phyloP scores from a whole-genome alignment of 2,888 invertebrate genomes.

The Copidosoma aretas region DNA sequence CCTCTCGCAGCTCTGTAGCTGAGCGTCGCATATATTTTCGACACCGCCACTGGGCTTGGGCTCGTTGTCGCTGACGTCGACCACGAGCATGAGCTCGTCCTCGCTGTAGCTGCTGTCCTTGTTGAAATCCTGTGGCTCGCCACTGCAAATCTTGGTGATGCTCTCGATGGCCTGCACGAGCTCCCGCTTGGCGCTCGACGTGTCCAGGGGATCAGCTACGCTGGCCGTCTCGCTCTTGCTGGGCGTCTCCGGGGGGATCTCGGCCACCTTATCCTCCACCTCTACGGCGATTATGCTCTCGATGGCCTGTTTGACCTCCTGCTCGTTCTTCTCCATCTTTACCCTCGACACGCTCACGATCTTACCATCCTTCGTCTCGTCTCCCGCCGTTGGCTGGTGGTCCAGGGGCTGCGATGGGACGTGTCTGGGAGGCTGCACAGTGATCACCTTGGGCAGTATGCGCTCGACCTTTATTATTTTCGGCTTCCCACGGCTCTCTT shows the following conservation, averaged over 20 bases:
- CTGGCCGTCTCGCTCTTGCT: neutral
- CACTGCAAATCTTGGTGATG: constrained; percentile 2
- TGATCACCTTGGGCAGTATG: neutral
- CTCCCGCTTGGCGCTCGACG: constrained; percentile 6
- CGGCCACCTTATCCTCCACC: neutral
- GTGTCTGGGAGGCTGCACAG: neutral
- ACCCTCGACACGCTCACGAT: no score
- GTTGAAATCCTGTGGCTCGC: neutral
- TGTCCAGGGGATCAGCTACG: neutral
- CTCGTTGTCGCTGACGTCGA: neutral
- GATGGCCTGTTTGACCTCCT: constrained; percentile 19
- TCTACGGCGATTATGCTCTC: constrained; percentile 16
- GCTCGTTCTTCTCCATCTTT: constrained; percentile 15
- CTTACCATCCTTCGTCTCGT: neutral
- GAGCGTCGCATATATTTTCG: no score
- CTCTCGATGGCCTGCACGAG: constrained; percentile 29
- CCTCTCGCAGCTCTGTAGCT: no score
- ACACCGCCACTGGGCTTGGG: neutral
- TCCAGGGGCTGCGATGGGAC: neutral
- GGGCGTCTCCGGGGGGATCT: neutral
- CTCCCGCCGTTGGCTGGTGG: neutral
- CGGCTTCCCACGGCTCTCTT: neutral
- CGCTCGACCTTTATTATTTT: neutral
- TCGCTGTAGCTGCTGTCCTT: constrained; percentile 8
- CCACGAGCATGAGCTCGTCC: constrained; percentile 14